phyloP scores from a whole-genome alignment of 2,888 invertebrate genomes.

The Trichogramma dendrolimi region DNA sequence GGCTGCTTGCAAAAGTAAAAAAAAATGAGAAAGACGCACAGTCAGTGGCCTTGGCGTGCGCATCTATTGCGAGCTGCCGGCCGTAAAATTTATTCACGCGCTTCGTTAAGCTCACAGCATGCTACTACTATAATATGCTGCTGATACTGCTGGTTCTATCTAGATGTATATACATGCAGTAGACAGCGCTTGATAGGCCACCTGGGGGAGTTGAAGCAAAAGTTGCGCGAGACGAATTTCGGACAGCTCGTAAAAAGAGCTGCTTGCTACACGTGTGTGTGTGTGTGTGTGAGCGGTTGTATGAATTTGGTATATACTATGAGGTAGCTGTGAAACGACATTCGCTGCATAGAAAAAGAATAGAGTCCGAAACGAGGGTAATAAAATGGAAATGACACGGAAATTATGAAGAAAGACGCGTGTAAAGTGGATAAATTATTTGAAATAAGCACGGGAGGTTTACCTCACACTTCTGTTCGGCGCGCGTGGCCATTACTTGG shows the following conservation, averaged over 20 bases:
- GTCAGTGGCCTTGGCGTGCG: not conserved
- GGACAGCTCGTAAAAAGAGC: constrained; percentile 23
- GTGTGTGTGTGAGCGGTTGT: no score
- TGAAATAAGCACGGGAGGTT: not conserved
- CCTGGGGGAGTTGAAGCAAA: constrained; percentile 12
- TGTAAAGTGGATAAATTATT: constrained; percentile 16
- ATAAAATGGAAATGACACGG: constrained; percentile 13
- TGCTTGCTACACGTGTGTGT: no score
- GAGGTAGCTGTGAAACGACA: no score
- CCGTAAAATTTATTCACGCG: constrained; percentile 20
- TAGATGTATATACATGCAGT: not conserved
- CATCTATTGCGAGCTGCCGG: no score
- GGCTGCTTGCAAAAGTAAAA: not conserved
- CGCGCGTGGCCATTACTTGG: no score
- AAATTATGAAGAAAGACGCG: constrained; percentile 3
- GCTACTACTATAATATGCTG: no score
- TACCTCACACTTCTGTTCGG: no score
- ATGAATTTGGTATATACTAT: no score
- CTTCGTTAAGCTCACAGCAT: constrained; percentile 19
- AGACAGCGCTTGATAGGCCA: constrained; percentile 1
- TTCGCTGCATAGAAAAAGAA: no score
- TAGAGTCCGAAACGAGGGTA: not conserved
- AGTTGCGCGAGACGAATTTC: constrained; percentile 13
- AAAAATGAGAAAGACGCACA: not conserved
- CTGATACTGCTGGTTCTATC: no score